These are phyloP conservation scores for Orussus abietinus DNA, from an alignment of 1,140 invertebrate genomes.

Conservation along the genomic window DNA sequence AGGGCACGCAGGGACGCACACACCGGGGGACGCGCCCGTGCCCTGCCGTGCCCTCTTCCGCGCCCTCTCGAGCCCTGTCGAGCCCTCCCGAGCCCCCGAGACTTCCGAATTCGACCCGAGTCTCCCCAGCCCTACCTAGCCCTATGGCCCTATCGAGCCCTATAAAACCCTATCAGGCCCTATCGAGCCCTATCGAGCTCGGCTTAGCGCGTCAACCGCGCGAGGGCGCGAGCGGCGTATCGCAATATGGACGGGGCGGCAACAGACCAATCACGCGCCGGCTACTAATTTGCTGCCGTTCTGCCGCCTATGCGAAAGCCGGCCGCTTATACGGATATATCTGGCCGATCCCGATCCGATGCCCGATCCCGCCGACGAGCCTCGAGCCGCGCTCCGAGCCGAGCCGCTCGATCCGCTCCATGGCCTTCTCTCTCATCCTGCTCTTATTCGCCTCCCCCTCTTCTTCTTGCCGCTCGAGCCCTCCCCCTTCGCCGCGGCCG, in stretches of 20 bases:
- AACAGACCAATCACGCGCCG: constrained; percentile 54
- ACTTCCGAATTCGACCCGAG: too few relatives aligned
- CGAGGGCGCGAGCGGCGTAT: constrained; percentile 26
- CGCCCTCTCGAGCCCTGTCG: constrained; percentile 10
- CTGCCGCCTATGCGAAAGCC: constrained; percentile 46
- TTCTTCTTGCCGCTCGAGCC: constrained; percentile 20
- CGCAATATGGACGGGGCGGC: constrained; percentile 49
- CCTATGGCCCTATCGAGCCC: too few relatives aligned
- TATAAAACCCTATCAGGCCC: too few relatives aligned
- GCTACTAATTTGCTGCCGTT: constrained; percentile 55
- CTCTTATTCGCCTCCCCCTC: constrained; percentile 35
- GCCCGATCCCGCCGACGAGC: constrained; percentile 24
- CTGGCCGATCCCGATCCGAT: constrained; percentile 40
- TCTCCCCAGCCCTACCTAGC: too few relatives aligned
- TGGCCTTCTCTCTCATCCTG: constrained; percentile 31
- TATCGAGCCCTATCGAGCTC: too few relatives aligned
- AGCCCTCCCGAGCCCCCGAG: too few relatives aligned
- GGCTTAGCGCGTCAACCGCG: too few relatives aligned
- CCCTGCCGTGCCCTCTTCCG: not conserved
- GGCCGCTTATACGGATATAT: constrained; percentile 37
- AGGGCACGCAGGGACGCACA: constrained; percentile 7
- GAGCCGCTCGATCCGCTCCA: constrained; percentile 40
- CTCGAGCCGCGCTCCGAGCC: constrained; percentile 36
- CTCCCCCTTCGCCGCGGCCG: constrained; percentile 29
- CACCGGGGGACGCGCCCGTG: constrained; percentile 1